phyloP scores from a whole-genome alignment of 2,888 invertebrate species.

The Metacarcinus magister region DNA sequence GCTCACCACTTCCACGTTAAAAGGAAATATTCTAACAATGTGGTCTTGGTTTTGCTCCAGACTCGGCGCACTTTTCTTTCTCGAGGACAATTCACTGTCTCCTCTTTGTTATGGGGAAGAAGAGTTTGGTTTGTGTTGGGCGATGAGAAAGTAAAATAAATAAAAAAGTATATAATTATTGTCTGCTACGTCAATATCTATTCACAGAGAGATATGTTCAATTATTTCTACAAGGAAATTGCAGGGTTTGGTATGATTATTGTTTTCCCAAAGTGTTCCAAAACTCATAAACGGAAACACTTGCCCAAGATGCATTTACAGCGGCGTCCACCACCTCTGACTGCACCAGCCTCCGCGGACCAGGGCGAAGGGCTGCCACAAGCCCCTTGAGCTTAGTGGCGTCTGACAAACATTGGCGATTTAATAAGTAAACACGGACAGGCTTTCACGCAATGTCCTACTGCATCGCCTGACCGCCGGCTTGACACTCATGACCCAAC shows the following conservation, averaged over 20 bases:
- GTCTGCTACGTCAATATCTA: neutral
- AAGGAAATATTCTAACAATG: neutral
- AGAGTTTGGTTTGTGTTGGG: too few relatives aligned
- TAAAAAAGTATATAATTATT: too few relatives aligned
- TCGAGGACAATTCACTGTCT: too few relatives aligned
- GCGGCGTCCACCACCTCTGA: neutral
- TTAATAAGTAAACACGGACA: neutral
- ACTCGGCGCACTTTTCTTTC: too few relatives aligned
- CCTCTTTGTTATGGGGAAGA: too few relatives aligned
- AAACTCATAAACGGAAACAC: neutral
- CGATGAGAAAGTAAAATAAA: too few relatives aligned
- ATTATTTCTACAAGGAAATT: neutral
- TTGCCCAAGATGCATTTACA: neutral
- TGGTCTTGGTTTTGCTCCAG: neutral
- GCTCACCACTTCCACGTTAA: neutral
- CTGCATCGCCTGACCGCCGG: neutral
- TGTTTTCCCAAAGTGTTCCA: neutral
- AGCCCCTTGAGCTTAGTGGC: neutral
- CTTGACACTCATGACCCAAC: neutral
- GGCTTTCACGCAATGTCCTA: neutral
- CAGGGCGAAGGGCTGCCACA: neutral
- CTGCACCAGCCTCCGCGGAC: neutral
- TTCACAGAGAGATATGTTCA: neutral
- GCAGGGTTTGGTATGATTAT: neutral
- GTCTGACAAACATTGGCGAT: neutral